phyloP scores from a whole-genome alignment of 1,140 invertebrate genomes.

The Pogonognathellus flavescens region DNA sequence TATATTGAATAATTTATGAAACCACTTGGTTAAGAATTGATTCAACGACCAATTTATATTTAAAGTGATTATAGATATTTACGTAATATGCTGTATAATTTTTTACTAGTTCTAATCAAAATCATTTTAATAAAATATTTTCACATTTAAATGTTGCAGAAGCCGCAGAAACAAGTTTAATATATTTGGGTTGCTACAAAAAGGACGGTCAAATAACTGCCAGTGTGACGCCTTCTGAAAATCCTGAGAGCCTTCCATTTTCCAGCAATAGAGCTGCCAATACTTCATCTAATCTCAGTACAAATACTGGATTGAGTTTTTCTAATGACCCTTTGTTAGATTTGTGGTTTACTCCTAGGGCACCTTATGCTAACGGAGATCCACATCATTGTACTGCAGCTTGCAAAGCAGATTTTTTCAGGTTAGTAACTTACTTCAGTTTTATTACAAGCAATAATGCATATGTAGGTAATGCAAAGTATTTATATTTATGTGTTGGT shows the following conservation, averaged over 20 bases:
- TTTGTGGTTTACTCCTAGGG: slow-evolving; percentile 59
- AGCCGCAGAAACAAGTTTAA: background rate
- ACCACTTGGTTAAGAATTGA: no score
- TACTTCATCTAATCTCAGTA: background rate
- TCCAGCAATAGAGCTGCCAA: background rate
- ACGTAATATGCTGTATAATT: no score
- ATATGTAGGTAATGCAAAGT: background rate
- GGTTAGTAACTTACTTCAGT: slow-evolving; percentile 5
- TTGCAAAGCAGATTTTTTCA: slow-evolving; percentile 56
- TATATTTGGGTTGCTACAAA: slow-evolving; percentile 54
- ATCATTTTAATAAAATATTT: background rate
- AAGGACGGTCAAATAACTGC: slow-evolving; percentile 23
- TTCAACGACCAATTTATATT: no score
- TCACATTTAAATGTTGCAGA: background rate
- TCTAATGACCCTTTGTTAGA: slow-evolving; percentile 49
- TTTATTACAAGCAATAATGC: background rate
- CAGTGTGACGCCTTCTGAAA: background rate
- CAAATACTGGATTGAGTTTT: background rate
- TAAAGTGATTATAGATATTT: no score
- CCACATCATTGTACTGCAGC: slow-evolving; percentile 50
- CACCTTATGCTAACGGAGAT: slow-evolving; percentile 5
- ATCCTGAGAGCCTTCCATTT: background rate
- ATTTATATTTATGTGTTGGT: background rate
- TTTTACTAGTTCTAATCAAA: no score
- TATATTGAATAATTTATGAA: no score